A percentile compares a stretch with the other conserved stretches of the same genome.
phyloP scores from a whole-genome alignment of 2,888 invertebrate genomes.

The Leuctra nigra region DNA sequence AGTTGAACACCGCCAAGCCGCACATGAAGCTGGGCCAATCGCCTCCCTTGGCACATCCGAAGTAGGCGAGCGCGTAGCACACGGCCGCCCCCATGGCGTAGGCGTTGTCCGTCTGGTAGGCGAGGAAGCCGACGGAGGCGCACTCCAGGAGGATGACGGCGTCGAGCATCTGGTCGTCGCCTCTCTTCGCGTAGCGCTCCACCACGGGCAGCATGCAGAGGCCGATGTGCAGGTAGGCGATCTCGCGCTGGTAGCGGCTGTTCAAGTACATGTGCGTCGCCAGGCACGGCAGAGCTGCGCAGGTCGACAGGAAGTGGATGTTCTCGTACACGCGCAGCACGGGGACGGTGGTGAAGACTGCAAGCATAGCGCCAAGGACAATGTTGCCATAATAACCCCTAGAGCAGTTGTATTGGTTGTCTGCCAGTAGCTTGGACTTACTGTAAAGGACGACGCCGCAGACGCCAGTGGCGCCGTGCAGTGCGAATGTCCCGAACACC shows the following conservation, averaged over 20 bases:
- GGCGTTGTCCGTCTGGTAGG: not conserved
- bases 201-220: not conserved
- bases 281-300: not conserved
- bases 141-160: not conserved
- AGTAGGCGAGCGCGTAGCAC: not conserved
- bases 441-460: too few species aligned
- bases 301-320: not conserved
- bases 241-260: too few species aligned
- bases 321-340: not conserved
- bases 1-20: not conserved
- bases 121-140: not conserved
- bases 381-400: too few species aligned
- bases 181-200: not conserved
- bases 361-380: too few species aligned
- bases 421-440: too few species aligned
- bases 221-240: not conserved
- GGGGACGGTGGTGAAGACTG: not conserved
- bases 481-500: too few species aligned
- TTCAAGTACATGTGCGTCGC: slow-evolving; percentile 1
- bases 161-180: not conserved
- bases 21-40: not conserved
- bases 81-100: not conserved
- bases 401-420: too few species aligned
- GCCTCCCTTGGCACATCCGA: not conserved
- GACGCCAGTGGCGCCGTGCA: too few species aligned